A percentile compares a stretch with the other conserved stretches of the same genome.
Evolutionary conservation across 1,140 invertebrate species (phyloP).

Genomic region (Platyscapa corneri): DNA sequence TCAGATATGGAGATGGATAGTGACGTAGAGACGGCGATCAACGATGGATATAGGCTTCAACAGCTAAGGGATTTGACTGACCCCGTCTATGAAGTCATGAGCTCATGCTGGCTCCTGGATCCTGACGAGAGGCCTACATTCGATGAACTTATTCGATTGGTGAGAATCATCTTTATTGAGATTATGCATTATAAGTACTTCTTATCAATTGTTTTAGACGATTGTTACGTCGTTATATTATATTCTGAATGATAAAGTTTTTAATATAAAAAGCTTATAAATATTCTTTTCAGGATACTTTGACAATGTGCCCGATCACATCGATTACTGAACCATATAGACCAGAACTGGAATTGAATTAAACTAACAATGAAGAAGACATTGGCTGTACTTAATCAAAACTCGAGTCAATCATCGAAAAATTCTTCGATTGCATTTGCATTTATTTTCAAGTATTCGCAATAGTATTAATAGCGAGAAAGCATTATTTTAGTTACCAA

Average conservation of each 20-base stretch:
- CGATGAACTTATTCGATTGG: conserved; percentile 75
- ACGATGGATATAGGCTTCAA: conserved; percentile 80
- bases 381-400: conserved; percentile 42
- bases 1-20: conserved; percentile 77
- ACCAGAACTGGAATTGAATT: conserved; percentile 69
- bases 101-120: conserved; percentile 90
- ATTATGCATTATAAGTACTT: too few species aligned
- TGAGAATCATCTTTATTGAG: conserved; percentile 52
- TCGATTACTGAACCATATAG: conserved; percentile 67
- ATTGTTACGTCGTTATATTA: too few species aligned
- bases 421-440: conserved; percentile 27
- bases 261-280: background rate
- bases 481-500: conserved; percentile 34
- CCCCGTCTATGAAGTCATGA: conserved; percentile 87
- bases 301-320: conserved; percentile 67
- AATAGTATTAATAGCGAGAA: background rate
- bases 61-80: conserved; percentile 84
- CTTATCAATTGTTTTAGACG: too few species aligned
- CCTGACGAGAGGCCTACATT: conserved; percentile 85
- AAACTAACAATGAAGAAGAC: conserved; percentile 12
- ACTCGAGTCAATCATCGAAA: conserved; percentile 38
- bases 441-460: conserved; percentile 16
- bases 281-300: conserved; percentile 62
- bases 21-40: conserved; percentile 82
- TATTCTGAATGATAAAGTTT: too few species aligned